Evolutionary conservation across 2,797 vertebrate species (phyloP).

Genomic region (Xyrichtys novacula): DNA sequence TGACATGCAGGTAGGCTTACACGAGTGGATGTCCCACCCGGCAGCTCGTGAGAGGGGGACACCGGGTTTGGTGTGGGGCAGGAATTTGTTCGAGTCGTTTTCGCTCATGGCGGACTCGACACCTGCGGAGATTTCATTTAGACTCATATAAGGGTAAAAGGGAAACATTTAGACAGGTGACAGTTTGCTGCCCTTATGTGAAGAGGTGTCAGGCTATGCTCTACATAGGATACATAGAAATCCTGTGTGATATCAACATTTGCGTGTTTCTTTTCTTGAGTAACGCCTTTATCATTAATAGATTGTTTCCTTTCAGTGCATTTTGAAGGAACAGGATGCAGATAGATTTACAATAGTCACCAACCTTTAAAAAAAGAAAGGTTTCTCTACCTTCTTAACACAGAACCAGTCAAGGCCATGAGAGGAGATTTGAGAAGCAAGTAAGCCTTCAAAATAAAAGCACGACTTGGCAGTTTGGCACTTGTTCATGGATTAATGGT

Average conservation of each 20-base stretch:
- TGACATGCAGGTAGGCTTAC: slow-evolving; percentile 82
- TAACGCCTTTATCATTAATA: neutral
- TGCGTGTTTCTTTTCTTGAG: neutral
- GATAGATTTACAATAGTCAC: neutral
- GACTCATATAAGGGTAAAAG: neutral
- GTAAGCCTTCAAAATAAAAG: slow-evolving; percentile 71
- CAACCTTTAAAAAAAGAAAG: neutral
- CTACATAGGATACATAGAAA: neutral
- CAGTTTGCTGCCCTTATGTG: slow-evolving; percentile 18
- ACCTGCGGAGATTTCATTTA: slow-evolving; percentile 46
- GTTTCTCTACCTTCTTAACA: slow-evolving; percentile 24
- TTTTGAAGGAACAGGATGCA: neutral
- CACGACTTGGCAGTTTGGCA: slow-evolving; percentile 51
- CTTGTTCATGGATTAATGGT: slow-evolving; percentile 38
- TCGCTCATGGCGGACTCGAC: slow-evolving; percentile 53
- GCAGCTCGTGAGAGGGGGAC: neutral
- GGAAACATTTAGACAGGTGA: slow-evolving; percentile 32
- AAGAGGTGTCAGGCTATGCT: slow-evolving; percentile 1
- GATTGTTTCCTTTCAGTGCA: neutral
- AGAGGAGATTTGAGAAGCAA: slow-evolving; percentile 44
- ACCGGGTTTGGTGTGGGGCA: neutral
- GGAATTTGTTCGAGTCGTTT: slow-evolving; percentile 19
- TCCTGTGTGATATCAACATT: neutral
- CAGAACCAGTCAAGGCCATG: slow-evolving; percentile 9
- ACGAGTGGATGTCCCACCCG: slow-evolving; percentile 13